A percentile compares a stretch with the other conserved stretches of the same genome.
Conservation (phyloP, 2,888 invertebrate species). For the Heliconius sara region DNA sequence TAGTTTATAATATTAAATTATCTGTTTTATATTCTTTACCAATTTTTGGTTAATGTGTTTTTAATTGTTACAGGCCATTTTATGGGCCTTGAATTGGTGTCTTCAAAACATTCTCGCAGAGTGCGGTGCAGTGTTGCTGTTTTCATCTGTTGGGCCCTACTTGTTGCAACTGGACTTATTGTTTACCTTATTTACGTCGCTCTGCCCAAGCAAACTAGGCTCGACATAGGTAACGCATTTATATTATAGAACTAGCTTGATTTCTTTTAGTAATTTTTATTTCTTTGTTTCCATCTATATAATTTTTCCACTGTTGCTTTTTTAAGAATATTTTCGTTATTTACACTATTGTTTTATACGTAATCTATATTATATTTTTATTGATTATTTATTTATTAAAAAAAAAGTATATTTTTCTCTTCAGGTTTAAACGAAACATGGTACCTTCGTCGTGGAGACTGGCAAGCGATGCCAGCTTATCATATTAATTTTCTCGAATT, state of each 20-base stretch:
- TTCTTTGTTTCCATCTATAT: not conserved
- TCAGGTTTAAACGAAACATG: slow-evolving; percentile 71
- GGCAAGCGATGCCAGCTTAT: slow-evolving; percentile 71
- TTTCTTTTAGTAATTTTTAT: not conserved
- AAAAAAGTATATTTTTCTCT: slow-evolving; percentile 40
- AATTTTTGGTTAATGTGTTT: slow-evolving; percentile 22
- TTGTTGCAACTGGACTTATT: slow-evolving; percentile 65
- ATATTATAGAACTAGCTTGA: not conserved
- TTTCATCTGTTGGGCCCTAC: slow-evolving; percentile 75
- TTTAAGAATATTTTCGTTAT: not conserved
- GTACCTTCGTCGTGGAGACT: slow-evolving; percentile 73
- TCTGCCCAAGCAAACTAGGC: slow-evolving; percentile 56
- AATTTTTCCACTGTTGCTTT: not conserved
- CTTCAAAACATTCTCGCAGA: slow-evolving; percentile 60
- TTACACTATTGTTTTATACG: too few relatives aligned
- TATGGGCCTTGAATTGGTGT: slow-evolving; percentile 73
- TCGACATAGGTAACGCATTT: slow-evolving; percentile 67
- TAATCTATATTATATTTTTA: too few relatives aligned
- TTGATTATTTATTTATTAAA: slow-evolving; percentile 35
- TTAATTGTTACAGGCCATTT: slow-evolving; percentile 65
- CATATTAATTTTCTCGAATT: slow-evolving; percentile 56
- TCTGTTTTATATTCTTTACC: slow-evolving; percentile 27
- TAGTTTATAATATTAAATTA: not conserved
- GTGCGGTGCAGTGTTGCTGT: slow-evolving; percentile 76
- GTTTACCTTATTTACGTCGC: slow-evolving; percentile 63